Percentiles rank a stretch among this genome's conserved stretches.
Conservation (phyloP, 2,888 invertebrate genomes). For the Amphipoea oculea region DNA sequence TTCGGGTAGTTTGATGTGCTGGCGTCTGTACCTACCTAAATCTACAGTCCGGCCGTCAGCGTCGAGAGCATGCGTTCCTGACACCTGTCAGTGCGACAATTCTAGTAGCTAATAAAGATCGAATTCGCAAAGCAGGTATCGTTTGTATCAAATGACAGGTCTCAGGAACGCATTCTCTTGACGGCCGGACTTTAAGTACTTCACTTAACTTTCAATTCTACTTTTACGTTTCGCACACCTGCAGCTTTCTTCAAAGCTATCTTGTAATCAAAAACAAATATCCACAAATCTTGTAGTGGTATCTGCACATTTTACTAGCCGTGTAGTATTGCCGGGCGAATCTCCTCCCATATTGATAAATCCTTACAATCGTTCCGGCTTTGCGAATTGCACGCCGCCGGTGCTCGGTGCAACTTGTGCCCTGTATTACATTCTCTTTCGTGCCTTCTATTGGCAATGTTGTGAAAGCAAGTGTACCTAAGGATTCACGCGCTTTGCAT, state of each 20-base stretch:
- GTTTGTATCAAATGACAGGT: neutral
- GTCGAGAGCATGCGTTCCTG: too few relatives aligned
- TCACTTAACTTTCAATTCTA: neutral
- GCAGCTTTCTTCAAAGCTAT: constrained; percentile 29
- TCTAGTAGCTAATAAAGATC: neutral
- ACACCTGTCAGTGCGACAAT: neutral
- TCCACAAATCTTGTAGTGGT: constrained; percentile 68
- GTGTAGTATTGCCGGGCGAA: constrained; percentile 70
- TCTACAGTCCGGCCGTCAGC: neutral
- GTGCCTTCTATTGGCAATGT: constrained; percentile 54
- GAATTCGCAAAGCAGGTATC: neutral
- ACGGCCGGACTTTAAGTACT: neutral
- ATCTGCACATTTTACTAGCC: constrained; percentile 69
- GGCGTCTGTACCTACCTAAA: too few relatives aligned
- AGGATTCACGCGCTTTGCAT: constrained; percentile 51
- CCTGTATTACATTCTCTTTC: constrained; percentile 78
- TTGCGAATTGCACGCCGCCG: constrained; percentile 81
- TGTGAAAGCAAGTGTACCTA: constrained; percentile 52
- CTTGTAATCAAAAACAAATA: constrained; percentile 60
- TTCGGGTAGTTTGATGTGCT: too few relatives aligned
- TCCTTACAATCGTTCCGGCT: constrained; percentile 85
- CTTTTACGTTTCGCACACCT: neutral
- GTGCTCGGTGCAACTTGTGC: constrained; percentile 76
- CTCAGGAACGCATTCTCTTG: neutral
- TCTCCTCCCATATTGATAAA: constrained; percentile 84